A percentile compares a stretch with the other conserved stretches of the same genome.
These are phyloP conservation scores for Caenorhabditis becei DNA, from an alignment of 2,888 invertebrate genomes.

Conservation along the genomic window DNA sequence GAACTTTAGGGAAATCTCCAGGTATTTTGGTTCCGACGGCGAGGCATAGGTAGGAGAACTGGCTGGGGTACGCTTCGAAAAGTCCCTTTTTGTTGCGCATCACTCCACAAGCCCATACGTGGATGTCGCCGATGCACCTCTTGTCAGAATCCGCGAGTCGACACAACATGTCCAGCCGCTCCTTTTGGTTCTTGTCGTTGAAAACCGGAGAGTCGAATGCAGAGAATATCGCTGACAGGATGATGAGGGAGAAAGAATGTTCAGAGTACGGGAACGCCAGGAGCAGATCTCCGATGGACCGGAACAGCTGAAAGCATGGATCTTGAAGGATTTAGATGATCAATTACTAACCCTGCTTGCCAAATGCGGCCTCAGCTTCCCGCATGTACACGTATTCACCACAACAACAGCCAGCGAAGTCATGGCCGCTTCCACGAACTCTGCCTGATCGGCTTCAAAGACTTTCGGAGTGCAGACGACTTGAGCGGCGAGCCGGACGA, in stretches of 20 bases:
- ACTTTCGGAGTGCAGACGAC: slow-evolving; percentile 31
- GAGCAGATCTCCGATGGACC: slow-evolving; percentile 53
- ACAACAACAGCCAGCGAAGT: slow-evolving; percentile 40
- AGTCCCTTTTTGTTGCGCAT: slow-evolving; percentile 9
- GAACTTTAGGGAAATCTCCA: not conserved
- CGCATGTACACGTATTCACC: slow-evolving; percentile 29
- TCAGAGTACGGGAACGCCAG: slow-evolving; percentile 40
- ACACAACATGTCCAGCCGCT: slow-evolving; percentile 61
- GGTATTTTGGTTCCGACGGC: slow-evolving; percentile 43
- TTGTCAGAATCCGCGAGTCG: slow-evolving; percentile 53
- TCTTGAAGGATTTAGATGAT: not conserved
- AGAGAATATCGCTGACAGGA: slow-evolving; percentile 39
- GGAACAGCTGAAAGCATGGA: slow-evolving; percentile 38
- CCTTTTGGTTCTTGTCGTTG: slow-evolving; percentile 36
- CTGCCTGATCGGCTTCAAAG: slow-evolving; percentile 18
- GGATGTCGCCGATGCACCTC: slow-evolving; percentile 35
- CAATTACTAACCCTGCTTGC: slow-evolving; percentile 14
- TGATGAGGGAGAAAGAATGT: slow-evolving; percentile 40
- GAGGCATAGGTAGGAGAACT: slow-evolving; percentile 40
- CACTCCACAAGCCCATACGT: slow-evolving; percentile 37
- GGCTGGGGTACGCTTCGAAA: slow-evolving; percentile 32
- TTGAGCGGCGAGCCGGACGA: slow-evolving; percentile 42
- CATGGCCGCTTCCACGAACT: slow-evolving; percentile 36
- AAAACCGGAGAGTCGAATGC: slow-evolving; percentile 21
- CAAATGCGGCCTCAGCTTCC: slow-evolving; percentile 4